These are phyloP conservation scores for Drosophila prostipennis DNA, from an alignment of 2,888 invertebrate genomes.

Conservation along the genomic window DNA sequence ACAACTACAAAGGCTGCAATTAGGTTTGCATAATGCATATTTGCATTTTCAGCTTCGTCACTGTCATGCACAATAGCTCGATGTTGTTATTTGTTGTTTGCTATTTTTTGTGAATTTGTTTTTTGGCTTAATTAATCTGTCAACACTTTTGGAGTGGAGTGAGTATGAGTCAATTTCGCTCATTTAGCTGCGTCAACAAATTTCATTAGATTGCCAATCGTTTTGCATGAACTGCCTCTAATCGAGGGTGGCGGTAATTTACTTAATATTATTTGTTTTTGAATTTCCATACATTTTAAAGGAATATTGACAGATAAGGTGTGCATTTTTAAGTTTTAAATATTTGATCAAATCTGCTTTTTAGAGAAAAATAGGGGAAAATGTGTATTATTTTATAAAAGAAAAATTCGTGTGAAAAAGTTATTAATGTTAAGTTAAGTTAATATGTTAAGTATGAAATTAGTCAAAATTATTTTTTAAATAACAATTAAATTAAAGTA, in stretches of 20 bases:
- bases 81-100: conserved; percentile 11
- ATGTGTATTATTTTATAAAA: too few relatives aligned
- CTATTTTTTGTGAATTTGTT: conserved; percentile 3
- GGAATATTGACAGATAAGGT: neutral
- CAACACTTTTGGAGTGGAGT: conserved; percentile 17
- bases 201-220: conserved; percentile 24
- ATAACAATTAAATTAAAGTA: too few relatives aligned
- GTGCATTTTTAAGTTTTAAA: too few relatives aligned
- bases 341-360: too few relatives aligned
- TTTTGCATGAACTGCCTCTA: conserved; percentile 26
- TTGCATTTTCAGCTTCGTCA: conserved; percentile 42
- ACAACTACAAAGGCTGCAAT: conserved; percentile 46
- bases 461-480: too few relatives aligned
- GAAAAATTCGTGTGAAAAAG: too few relatives aligned
- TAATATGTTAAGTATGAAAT: too few relatives aligned
- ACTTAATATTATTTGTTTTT: conserved; percentile 6
- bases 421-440: too few relatives aligned
- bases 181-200: conserved; percentile 51
- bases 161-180: neutral
- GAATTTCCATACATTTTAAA: neutral
- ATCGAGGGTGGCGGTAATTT: conserved; percentile 39
- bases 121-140: conserved; percentile 54
- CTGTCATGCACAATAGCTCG: conserved; percentile 24
- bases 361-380: too few relatives aligned
- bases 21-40: conserved; percentile 52